phyloP scores from a whole-genome alignment of 1,140 invertebrate genomes.

The Triops longicaudatus region DNA sequence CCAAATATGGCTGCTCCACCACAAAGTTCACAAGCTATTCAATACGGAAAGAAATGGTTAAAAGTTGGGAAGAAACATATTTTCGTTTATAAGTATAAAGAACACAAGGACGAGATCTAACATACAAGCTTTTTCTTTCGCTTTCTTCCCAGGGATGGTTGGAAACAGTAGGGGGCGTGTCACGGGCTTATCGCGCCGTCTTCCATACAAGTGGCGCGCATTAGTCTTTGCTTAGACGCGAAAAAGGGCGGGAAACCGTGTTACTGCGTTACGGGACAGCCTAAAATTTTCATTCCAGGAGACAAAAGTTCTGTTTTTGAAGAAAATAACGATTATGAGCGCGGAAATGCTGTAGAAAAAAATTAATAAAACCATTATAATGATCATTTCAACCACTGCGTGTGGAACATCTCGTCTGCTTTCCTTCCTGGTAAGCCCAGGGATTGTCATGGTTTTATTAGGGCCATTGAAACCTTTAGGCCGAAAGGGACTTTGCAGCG shows the following conservation, averaged over 20 bases:
- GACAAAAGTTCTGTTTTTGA: no score
- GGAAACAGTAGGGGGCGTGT: conserved; percentile 5
- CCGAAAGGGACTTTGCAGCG: background rate
- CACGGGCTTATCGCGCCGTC: background rate
- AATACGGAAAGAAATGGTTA: no score
- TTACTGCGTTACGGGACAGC: no score
- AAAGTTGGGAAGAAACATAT: background rate
- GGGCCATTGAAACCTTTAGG: background rate
- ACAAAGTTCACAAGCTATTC: no score
- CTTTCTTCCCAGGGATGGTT: background rate
- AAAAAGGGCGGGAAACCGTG: no score
- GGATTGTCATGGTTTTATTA: conserved; percentile 13
- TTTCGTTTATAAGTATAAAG: background rate
- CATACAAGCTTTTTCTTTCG: no score
- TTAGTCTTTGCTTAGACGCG: background rate
- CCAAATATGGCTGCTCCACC: background rate
- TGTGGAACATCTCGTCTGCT: no score
- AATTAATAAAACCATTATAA: no score
- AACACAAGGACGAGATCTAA: background rate
- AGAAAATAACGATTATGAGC: no score
- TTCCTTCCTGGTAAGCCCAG: background rate
- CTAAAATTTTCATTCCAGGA: no score
- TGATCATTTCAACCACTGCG: no score
- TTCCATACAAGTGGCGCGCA: background rate
- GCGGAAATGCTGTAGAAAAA: no score